Evolutionary conservation across 1,140 invertebrate genomes (phyloP), one percentile per base, ranked within the genome.

Genomic region (Caerostris darwini): DNA sequence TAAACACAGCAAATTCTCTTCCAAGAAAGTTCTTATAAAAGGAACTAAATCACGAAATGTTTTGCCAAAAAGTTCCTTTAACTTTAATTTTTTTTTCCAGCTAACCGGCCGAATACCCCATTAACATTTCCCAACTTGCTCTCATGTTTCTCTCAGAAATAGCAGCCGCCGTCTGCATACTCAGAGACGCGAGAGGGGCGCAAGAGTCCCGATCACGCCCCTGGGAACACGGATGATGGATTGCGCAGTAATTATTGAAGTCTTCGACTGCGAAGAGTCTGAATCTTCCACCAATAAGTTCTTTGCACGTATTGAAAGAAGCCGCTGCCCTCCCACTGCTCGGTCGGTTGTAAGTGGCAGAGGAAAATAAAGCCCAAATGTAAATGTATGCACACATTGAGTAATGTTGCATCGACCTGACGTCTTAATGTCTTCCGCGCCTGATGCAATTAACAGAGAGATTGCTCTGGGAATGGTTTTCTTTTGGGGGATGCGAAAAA

Each of bases 161-260:
- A 77, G 8, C 8, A 77, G 8, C 19, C 8, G 17, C n/a, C n/a
- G 7, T 0, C 12, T n/a, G 17, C 3, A 71, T 3, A 61, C 59
- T 7, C 8, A 17, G 12, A 10, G 17, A 10, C 12, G 17, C 59
- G 12, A 61, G 17, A 17, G 69, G 17, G 69, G n/a, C 12, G 17
- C 59, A 61, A 14, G 4, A 61, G 5, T 12, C 56, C 14, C 12
- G 53, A 54, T 56, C 81, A 83, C 81, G 10, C 81, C 56, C 12
- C 81, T 83, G 81, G 81, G 81, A 83, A 8, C 53, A 17, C 4
- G n/a, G 14, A 77, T 77, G 69, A 77, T 77, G n/a, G 69, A 77
- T 77, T 17, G 69, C 19, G n/a, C 0, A 5, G 69, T 77, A 77
- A 77, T 77, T 77, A 77, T 77, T 50, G n/a, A 50, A 77, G 69